phyloP scores from a whole-genome alignment of 2,113 vertebrate genomes.

The Pseudopipra pipra region DNA sequence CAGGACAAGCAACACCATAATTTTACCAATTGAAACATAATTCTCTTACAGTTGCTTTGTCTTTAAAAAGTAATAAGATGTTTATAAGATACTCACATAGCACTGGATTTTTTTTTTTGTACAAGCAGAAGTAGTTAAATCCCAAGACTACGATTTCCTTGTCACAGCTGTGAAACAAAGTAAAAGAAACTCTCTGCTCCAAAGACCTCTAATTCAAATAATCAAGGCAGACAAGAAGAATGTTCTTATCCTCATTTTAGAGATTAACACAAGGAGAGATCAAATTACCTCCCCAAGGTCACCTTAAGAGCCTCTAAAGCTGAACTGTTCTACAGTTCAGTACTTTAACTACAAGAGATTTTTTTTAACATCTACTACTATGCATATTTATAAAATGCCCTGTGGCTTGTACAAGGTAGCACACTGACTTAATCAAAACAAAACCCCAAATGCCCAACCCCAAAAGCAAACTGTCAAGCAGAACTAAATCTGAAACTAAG shows the following conservation, averaged over 20 bases:
- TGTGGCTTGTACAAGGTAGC: neutral
- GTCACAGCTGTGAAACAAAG: neutral
- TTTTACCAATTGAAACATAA: neutral
- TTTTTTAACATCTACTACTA: neutral
- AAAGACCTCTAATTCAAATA: constrained; percentile 3
- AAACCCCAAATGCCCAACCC: neutral
- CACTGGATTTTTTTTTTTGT: neutral
- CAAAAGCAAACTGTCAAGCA: neutral
- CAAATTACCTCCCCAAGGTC: constrained; percentile 47
- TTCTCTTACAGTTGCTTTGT: neutral
- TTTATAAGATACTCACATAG: neutral
- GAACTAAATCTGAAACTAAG: neutral
- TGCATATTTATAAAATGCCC: neutral
- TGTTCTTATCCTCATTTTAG: constrained; percentile 37
- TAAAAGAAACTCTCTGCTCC: constrained; percentile 5
- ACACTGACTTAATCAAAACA: neutral
- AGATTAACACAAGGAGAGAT: constrained; percentile 42
- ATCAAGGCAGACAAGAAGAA: constrained; percentile 47
- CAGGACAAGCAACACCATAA: neutral
- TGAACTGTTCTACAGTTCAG: neutral
- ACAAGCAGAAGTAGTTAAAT: neutral
- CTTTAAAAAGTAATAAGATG: neutral
- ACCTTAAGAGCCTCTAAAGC: neutral
- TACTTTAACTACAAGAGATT: neutral
- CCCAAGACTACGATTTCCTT: neutral